These are phyloP conservation scores for Nycticorax nycticorax DNA, from an alignment of 2,113 vertebrate genomes.

Conservation along the genomic window DNA sequence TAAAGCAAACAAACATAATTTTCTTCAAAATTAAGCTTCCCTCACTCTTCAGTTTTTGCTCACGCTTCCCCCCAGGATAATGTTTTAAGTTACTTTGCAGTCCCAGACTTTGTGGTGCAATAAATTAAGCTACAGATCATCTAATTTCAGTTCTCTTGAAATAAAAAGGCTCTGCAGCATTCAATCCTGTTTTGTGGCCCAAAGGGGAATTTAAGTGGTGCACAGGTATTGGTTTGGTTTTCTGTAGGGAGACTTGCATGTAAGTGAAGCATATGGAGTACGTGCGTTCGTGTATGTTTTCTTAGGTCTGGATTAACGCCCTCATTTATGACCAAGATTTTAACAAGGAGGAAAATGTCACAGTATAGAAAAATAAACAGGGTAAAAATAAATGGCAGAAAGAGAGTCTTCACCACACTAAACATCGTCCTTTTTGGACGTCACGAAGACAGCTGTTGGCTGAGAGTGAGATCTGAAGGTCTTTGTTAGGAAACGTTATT, in stretches of 20 bases:
- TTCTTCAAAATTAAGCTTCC: neutral
- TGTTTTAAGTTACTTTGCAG: neutral
- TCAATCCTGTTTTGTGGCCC: neutral
- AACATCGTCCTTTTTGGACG: neutral
- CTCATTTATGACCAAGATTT: slow-evolving; percentile 49
- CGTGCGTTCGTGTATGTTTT: neutral
- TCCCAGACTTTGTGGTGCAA: neutral
- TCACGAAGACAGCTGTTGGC: slow-evolving; percentile 45
- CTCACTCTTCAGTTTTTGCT: neutral
- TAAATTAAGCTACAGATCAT: neutral
- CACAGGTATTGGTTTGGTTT: neutral
- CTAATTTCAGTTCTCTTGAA: neutral
- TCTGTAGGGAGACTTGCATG: neutral
- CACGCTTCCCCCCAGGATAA: neutral
- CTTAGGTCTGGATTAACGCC: neutral
- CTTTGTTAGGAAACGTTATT: slow-evolving; percentile 65
- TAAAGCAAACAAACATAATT: neutral
- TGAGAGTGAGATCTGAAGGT: slow-evolving; percentile 48
- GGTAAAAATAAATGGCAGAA: slow-evolving; percentile 44
- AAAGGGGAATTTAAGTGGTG: neutral
- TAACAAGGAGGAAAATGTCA: slow-evolving; percentile 49
- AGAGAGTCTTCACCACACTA: neutral
- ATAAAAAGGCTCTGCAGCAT: neutral
- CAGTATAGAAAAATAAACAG: slow-evolving; percentile 52
- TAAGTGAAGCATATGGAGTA: neutral